A percentile compares a stretch with the other conserved stretches of the same genome.
These are phyloP conservation scores for Conistra vaccinii DNA, from an alignment of 2,888 invertebrate genomes.

Conservation along the genomic window DNA sequence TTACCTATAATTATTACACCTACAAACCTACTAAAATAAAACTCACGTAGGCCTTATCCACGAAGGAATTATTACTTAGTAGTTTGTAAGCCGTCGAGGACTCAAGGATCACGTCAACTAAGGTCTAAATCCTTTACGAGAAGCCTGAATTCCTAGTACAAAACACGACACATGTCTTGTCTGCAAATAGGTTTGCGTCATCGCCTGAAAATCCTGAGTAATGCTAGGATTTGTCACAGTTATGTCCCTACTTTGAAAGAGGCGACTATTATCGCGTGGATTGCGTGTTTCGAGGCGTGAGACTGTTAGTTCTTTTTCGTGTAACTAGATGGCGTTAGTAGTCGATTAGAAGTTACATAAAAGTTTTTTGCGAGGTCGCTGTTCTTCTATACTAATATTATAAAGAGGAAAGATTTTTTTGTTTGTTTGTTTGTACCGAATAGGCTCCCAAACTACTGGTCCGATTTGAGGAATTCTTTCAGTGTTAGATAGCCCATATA, in stretches of 20 bases:
- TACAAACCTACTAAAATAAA: slow-evolving; percentile 1
- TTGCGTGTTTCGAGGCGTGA: background rate
- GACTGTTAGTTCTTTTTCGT: slow-evolving; percentile 13
- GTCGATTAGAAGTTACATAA: background rate
- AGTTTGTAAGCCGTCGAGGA: slow-evolving; percentile 35
- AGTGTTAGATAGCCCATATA: too few species aligned
- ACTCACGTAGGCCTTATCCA: slow-evolving; percentile 15
- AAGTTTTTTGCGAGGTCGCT: background rate
- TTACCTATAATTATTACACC: background rate
- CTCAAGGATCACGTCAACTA: slow-evolving; percentile 27
- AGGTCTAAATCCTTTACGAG: slow-evolving; percentile 44
- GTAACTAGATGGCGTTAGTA: slow-evolving; percentile 47
- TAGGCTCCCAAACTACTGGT: too few species aligned
- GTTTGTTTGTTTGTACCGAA: too few species aligned
- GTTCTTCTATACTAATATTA: too few species aligned
- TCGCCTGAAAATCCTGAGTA: slow-evolving; percentile 64
- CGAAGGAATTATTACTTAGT: slow-evolving; percentile 34
- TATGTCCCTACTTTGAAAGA: slow-evolving; percentile 44
- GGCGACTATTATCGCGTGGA: slow-evolving; percentile 36
- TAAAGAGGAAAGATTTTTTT: too few species aligned
- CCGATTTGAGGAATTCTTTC: too few species aligned
- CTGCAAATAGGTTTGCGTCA: slow-evolving; percentile 56
- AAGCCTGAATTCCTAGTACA: slow-evolving; percentile 36
- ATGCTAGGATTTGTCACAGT: slow-evolving; percentile 65
- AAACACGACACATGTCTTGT: slow-evolving; percentile 46